Evolutionary conservation across 2,797 vertebrate species (phyloP).

Genomic region (Sebastes hubbsi): DNA sequence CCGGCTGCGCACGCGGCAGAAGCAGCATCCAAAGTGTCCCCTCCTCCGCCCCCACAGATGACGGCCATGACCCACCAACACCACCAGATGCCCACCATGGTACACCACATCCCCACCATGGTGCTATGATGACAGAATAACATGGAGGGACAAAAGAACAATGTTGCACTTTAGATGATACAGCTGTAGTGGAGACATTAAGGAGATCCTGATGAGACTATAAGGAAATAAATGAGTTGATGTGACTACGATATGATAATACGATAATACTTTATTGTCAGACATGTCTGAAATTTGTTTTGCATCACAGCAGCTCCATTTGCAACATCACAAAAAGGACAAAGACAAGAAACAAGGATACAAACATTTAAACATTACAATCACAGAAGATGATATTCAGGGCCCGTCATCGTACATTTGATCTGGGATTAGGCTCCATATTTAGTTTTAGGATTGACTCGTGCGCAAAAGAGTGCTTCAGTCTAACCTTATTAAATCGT

Average conservation of each 20-base stretch:
- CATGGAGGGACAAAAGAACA: conserved; percentile 22
- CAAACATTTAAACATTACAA: too few relatives aligned
- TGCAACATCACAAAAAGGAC: too few relatives aligned
- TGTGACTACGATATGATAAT: conserved; percentile 1
- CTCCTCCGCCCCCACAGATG: conserved; percentile 87
- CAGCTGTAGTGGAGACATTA: conserved; percentile 23
- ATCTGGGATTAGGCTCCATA: too few relatives aligned
- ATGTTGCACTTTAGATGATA: conserved; percentile 77
- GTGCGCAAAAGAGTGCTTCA: too few relatives aligned
- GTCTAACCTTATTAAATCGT: too few relatives aligned
- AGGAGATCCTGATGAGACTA: background rate
- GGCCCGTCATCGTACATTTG: too few relatives aligned
- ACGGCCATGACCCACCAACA: conserved; percentile 81
- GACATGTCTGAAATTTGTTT: too few relatives aligned
- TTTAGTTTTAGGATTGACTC: too few relatives aligned
- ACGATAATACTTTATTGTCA: too few relatives aligned
- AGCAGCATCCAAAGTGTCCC: conserved; percentile 71
- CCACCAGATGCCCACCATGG: conserved; percentile 91
- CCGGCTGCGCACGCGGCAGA: conserved; percentile 72
- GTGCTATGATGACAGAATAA: conserved; percentile 85
- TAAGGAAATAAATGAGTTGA: background rate
- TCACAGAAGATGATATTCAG: too few relatives aligned
- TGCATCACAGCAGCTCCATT: too few relatives aligned
- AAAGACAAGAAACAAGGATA: too few relatives aligned
- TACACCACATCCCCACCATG: conserved; percentile 90